These are phyloP conservation scores for Thera britannica DNA, from an alignment of 2,888 invertebrate genomes.

Conservation along the genomic window DNA sequence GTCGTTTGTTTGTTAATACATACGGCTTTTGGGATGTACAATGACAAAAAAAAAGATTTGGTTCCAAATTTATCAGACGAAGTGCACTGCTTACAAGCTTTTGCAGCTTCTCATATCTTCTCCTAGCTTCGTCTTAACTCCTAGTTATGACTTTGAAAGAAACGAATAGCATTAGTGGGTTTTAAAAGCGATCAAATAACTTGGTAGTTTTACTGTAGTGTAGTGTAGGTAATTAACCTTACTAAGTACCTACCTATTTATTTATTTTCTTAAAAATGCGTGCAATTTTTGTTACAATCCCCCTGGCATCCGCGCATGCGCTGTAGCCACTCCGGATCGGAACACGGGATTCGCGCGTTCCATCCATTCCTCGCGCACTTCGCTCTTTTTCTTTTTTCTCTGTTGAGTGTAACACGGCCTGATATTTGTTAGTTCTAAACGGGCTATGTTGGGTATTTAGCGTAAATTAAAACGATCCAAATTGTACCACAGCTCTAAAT, in stretches of 20 bases:
- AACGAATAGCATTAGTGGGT: no score
- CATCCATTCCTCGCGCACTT: constrained; percentile 42
- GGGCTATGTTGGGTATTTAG: constrained; percentile 14
- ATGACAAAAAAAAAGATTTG: neutral
- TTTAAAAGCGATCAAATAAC: no score
- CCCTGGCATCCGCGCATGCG: constrained; percentile 37
- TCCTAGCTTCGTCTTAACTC: no score
- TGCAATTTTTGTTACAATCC: constrained; percentile 44
- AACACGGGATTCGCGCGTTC: constrained; percentile 48
- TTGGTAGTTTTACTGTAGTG: neutral
- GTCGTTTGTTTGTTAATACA: constrained; percentile 32
- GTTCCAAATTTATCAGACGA: no score
- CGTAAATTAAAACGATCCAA: constrained; percentile 16
- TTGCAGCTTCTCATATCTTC: no score
- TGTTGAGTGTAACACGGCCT: constrained; percentile 29
- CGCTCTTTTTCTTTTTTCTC: constrained; percentile 26
- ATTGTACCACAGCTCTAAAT: neutral
- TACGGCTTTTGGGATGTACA: constrained; percentile 32
- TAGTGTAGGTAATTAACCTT: neutral
- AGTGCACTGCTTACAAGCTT: no score
- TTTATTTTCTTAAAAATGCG: constrained; percentile 31
- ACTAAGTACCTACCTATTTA: neutral
- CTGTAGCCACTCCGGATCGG: constrained; percentile 31
- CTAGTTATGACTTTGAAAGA: no score
- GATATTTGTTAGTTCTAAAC: constrained; percentile 21